Percentiles rank a stretch among this genome's conserved stretches.
phyloP scores from a whole-genome alignment of 1,140 invertebrate species.

The Scaptomyza graminum region DNA sequence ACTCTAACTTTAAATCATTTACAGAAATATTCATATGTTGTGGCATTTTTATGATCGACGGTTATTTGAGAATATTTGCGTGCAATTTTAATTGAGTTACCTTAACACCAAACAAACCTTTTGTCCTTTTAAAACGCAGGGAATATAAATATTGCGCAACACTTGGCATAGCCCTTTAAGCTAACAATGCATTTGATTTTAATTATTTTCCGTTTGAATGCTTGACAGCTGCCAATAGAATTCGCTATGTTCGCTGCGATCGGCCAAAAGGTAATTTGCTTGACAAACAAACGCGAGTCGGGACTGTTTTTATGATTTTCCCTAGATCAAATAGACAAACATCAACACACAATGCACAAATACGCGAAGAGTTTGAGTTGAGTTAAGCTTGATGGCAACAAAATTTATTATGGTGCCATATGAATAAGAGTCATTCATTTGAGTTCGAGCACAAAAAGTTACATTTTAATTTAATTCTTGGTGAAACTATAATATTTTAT shows the following conservation, averaged over 20 bases:
- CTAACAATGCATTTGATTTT: constrained; percentile 24
- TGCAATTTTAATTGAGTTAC: not conserved
- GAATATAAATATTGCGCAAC: constrained; percentile 18
- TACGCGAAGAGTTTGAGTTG: not conserved
- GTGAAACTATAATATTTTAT: too few relatives aligned
- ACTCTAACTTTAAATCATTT: too few relatives aligned
- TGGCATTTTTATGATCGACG: too few relatives aligned
- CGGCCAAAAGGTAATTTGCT: constrained; percentile 34
- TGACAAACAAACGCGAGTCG: constrained; percentile 21
- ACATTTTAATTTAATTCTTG: too few relatives aligned
- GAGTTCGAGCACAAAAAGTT: too few relatives aligned
- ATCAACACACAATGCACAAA: constrained; percentile 7
- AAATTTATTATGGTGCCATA: too few relatives aligned
- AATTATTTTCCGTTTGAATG: constrained; percentile 25
- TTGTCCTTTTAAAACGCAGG: not conserved
- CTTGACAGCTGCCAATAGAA: constrained; percentile 37
- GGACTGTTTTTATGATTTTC: constrained; percentile 15
- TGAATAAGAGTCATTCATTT: too few relatives aligned
- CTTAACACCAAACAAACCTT: not conserved
- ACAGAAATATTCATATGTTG: too few relatives aligned
- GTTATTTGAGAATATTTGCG: too few relatives aligned
- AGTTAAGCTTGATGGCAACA: not conserved
- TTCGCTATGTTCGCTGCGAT: constrained; percentile 16
- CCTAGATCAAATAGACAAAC: constrained; percentile 39
- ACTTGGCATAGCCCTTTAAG: constrained; percentile 16